A percentile compares a stretch with the other conserved stretches of the same genome.
phyloP scores from a whole-genome alignment of 2,113 vertebrate species.

The Tauraco erythrolophus region DNA sequence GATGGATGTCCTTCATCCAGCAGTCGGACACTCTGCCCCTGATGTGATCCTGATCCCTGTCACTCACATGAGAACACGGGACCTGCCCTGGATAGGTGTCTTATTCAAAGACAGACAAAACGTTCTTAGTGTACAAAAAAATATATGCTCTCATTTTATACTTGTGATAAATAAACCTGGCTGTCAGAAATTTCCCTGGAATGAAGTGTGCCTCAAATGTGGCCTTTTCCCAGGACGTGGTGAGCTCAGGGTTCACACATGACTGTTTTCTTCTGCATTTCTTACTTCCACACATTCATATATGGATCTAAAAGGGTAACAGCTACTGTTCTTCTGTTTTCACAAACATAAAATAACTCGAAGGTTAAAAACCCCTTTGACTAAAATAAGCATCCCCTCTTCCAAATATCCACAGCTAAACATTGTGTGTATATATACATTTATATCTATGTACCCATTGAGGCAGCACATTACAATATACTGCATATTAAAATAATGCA shows the following conservation, averaged over 20 bases:
- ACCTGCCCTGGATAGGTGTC: not conserved
- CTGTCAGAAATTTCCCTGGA: not conserved
- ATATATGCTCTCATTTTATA: not conserved
- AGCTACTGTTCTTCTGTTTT: not conserved
- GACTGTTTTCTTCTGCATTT: not conserved
- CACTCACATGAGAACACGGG: not conserved
- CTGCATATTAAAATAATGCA: not conserved
- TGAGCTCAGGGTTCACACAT: not conserved
- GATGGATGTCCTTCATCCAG: not conserved
- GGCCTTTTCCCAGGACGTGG: not conserved
- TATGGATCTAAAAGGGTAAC: not conserved
- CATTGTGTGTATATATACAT: fast-evolving
- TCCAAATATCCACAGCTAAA: not conserved
- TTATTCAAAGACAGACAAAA: not conserved
- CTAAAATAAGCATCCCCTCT: not conserved
- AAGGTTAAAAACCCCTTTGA: not conserved
- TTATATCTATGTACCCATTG: fast-evolving
- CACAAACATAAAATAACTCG: not conserved
- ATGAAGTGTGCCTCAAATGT: not conserved
- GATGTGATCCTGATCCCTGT: not conserved
- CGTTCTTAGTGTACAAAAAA: not conserved
- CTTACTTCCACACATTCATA: not conserved
- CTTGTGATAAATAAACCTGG: not conserved
- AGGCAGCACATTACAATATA: not conserved
- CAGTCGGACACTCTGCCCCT: not conserved